These are phyloP conservation scores for Prionailurus viverrinus DNA, from an alignment of 2,113 vertebrate species.

Conservation along the genomic window DNA sequence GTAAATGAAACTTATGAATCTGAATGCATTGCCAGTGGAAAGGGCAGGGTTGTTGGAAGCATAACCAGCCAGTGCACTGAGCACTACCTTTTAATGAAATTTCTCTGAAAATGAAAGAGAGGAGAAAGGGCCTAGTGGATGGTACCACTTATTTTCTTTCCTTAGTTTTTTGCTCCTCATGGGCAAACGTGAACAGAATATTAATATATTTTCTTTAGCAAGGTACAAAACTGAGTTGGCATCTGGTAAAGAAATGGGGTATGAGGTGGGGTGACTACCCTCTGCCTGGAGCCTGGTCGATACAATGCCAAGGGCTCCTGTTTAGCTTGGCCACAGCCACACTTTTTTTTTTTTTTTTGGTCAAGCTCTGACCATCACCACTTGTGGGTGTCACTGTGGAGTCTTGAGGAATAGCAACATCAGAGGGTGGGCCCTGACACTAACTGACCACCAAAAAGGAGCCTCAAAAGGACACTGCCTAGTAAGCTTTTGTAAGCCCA, in stretches of 20 bases:
- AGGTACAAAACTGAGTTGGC: background rate
- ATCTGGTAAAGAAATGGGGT: constrained; percentile 5
- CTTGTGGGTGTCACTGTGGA: background rate
- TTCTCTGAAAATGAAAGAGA: background rate
- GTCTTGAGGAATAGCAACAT: background rate
- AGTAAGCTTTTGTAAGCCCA: background rate
- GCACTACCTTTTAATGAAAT: background rate
- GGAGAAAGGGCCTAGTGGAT: background rate
- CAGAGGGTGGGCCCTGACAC: background rate
- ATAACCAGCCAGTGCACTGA: background rate
- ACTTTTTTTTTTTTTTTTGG: background rate
- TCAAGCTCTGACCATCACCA: background rate
- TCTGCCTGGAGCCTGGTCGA: background rate
- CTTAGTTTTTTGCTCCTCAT: background rate
- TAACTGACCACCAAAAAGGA: background rate
- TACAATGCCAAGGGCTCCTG: background rate
- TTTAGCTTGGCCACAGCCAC: background rate
- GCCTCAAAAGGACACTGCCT: background rate
- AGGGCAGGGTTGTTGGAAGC: background rate
- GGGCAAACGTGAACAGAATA: background rate
- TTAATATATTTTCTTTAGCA: constrained; percentile 5
- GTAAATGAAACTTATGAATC: background rate
- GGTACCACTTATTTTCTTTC: background rate
- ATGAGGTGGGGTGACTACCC: background rate
- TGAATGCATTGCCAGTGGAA: background rate